Percentiles rank a stretch among this genome's conserved stretches.
phyloP scores from a whole-genome alignment of 2,113 vertebrate species.

The Nannobrachium achirus region DNA sequence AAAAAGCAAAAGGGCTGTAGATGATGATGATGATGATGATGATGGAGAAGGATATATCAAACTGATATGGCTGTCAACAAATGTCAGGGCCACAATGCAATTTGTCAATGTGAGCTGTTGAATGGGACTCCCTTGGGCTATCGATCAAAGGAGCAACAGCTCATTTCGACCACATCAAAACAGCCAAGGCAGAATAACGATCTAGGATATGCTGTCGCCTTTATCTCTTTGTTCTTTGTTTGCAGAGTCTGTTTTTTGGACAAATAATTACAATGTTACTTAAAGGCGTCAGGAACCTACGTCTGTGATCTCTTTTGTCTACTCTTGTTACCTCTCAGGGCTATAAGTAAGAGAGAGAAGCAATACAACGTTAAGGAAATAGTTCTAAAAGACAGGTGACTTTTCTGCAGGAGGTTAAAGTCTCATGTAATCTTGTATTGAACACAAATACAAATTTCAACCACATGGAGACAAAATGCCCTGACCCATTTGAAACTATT shows the following conservation, averaged over 20 bases:
- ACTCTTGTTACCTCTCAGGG: conserved; percentile 24
- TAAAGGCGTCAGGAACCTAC: conserved; percentile 9
- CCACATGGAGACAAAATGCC: too few relatives aligned
- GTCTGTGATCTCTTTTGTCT: background rate
- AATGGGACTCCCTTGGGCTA: conserved; percentile 25
- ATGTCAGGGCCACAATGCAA: conserved; percentile 30
- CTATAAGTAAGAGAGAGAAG: background rate
- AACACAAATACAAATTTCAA: conserved; percentile 16
- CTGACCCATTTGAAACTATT: too few relatives aligned
- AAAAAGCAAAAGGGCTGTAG: conserved; percentile 26
- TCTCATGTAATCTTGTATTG: background rate
- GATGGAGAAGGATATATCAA: conserved; percentile 48
- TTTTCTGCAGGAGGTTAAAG: conserved; percentile 19
- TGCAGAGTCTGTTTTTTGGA: conserved; percentile 18
- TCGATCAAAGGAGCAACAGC: conserved; percentile 26
- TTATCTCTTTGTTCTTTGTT: background rate
- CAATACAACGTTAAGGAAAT: too few relatives aligned
- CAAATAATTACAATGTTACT: conserved; percentile 19
- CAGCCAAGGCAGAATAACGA: conserved; percentile 14
- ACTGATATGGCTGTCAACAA: conserved; percentile 40
- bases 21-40: conserved; percentile 48
- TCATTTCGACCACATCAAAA: conserved; percentile 55
- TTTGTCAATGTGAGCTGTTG: conserved; percentile 30
- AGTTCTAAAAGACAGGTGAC: background rate
- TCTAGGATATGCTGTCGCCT: conserved; percentile 4